Percentiles rank a stretch among this genome's conserved stretches.
phyloP scores from a whole-genome alignment of 1,140 invertebrate species.

The Euura lappo region DNA sequence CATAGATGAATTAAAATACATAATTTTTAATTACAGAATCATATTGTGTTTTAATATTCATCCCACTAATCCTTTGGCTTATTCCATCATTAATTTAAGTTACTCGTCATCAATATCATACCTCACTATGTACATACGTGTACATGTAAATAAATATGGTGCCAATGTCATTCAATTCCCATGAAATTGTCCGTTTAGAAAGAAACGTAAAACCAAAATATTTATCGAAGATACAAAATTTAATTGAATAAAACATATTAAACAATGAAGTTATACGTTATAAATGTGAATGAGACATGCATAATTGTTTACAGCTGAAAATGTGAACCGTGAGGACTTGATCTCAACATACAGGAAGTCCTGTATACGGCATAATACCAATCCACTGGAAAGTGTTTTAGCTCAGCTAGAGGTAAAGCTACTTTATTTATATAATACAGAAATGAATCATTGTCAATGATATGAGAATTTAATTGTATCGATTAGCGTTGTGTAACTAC shows the following conservation, averaged over 20 bases:
- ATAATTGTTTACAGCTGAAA: constrained; percentile 55
- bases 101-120: background rate
- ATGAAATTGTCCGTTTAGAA: background rate
- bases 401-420: constrained; percentile 72
- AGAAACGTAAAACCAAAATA: background rate
- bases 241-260: background rate
- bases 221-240: constrained; percentile 26
- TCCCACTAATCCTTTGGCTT: constrained; percentile 28
- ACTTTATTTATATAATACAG: too few relatives aligned
- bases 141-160: background rate
- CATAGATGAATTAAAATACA: constrained; percentile 27
- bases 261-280: background rate
- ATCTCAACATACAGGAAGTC: constrained; percentile 73
- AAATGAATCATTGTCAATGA: background rate
- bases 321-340: constrained; percentile 68
- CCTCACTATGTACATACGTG: background rate
- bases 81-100: constrained; percentile 6
- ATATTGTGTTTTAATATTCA: constrained; percentile 31
- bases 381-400: constrained; percentile 71
- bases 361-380: constrained; percentile 72
- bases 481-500: too few relatives aligned
- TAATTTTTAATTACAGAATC: constrained; percentile 27
- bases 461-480: background rate
- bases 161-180: background rate
- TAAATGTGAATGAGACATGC: constrained; percentile 4